These are phyloP conservation scores for Hippopotamus amphibius DNA, from an alignment of 2,113 vertebrate genomes.

Conservation along the genomic window DNA sequence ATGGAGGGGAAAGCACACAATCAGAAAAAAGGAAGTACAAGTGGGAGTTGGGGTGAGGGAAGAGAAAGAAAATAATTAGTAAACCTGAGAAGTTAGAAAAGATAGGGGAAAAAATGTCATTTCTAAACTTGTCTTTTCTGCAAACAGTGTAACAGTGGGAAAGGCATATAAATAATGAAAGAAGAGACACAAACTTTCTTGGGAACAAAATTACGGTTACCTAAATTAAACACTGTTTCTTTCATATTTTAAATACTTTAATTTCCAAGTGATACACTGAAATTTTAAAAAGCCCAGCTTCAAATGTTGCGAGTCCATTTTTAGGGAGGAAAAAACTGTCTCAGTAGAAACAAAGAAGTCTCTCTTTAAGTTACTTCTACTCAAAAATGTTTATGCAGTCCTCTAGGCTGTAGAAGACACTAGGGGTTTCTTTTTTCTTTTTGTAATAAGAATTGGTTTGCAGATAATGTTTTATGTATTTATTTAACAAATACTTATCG, in stretches of 20 bases:
- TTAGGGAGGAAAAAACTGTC: background rate
- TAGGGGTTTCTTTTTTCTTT: background rate
- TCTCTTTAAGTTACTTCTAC: background rate
- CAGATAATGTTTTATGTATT: background rate
- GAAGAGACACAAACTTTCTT: background rate
- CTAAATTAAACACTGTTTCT: conserved; percentile 37
- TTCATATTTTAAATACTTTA: conserved; percentile 50
- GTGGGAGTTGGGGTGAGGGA: background rate
- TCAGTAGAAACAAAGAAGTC: background rate
- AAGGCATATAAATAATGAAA: conserved; percentile 49
- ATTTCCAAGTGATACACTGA: conserved; percentile 59
- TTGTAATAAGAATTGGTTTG: background rate
- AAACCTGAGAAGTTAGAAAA: conserved; percentile 25
- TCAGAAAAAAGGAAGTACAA: conserved; percentile 48
- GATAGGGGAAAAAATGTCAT: background rate
- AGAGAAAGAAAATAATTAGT: conserved; percentile 1
- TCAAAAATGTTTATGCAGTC: background rate
- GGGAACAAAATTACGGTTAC: background rate
- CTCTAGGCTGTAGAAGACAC: background rate
- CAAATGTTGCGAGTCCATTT: background rate
- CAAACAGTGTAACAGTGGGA: conserved; percentile 3
- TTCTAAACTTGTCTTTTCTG: background rate
- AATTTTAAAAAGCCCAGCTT: background rate
- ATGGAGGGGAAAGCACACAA: background rate
- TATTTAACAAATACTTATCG: background rate